Conservation (phyloP, 2,888 invertebrate genomes). For the Itoplectis maculator region DNA sequence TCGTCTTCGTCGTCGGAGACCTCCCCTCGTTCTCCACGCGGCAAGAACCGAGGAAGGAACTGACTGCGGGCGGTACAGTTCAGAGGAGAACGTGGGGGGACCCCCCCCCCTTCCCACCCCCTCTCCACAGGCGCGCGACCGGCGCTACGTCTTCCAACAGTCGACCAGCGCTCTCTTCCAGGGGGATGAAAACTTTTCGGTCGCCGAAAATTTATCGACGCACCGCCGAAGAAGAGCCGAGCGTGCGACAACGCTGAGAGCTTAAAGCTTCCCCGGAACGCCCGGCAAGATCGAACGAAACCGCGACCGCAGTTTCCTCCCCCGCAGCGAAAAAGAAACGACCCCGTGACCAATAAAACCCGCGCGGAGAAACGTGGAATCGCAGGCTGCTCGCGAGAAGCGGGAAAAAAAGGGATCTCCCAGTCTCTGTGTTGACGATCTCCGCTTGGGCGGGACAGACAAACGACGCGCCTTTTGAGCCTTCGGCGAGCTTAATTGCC, state of each 20-base stretch:
- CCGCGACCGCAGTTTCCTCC: not conserved
- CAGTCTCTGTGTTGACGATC: constrained; percentile 38
- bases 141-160: constrained; percentile 24
- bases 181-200: constrained; percentile 65
- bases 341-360: constrained; percentile 9
- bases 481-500: constrained; percentile 39
- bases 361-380: not conserved
- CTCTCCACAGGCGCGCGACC: constrained; percentile 25
- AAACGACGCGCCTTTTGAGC: constrained; percentile 52
- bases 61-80: constrained; percentile 13
- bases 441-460: constrained; percentile 17
- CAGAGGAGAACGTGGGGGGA: not conserved
- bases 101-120: too few species aligned
- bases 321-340: not conserved
- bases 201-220: constrained; percentile 61
- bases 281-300: not conserved
- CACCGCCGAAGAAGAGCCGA: constrained; percentile 34
- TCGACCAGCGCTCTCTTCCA: not conserved
- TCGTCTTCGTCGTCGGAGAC: constrained; percentile 50
- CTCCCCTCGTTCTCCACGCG: constrained; percentile 36
- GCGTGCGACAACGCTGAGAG: constrained; percentile 45
- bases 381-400: not conserved
- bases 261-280: constrained; percentile 40
- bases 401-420: constrained; percentile 18
- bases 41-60: constrained; percentile 30